phyloP scores from a whole-genome alignment of 2,797 vertebrate species.

The Bryconaethiops microstoma region DNA sequence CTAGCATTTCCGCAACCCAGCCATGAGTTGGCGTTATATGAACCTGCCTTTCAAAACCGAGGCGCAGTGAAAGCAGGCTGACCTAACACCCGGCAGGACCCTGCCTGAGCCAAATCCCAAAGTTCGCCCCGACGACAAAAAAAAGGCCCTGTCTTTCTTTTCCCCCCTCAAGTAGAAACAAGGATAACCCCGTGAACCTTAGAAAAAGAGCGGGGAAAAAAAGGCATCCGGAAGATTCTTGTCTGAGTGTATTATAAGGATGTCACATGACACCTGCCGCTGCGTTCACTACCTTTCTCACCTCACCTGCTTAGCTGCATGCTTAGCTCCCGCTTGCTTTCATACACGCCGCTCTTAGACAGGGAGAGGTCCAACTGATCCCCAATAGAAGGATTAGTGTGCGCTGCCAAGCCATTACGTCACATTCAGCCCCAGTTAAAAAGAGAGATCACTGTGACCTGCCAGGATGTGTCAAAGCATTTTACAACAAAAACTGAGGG shows the following conservation, averaged over 20 bases:
- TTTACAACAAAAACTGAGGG: conserved; percentile 39
- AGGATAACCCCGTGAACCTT: conserved; percentile 51
- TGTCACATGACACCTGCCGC: conserved; percentile 50
- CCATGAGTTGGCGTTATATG: conserved; percentile 67
- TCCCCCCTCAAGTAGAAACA: conserved; percentile 55
- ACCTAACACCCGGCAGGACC: conserved; percentile 58
- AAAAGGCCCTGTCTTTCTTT: conserved; percentile 51
- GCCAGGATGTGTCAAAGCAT: conserved; percentile 49
- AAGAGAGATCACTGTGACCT: conserved; percentile 53
- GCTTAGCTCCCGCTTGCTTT: conserved; percentile 37
- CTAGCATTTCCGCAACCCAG: conserved; percentile 64
- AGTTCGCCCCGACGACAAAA: conserved; percentile 63
- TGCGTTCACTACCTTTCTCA: conserved; percentile 55
- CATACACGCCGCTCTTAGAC: conserved; percentile 35
- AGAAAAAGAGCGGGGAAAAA: conserved; percentile 26
- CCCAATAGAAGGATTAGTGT: conserved; percentile 55
- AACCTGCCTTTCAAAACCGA: conserved; percentile 64
- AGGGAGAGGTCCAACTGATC: conserved; percentile 48
- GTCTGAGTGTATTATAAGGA: conserved; percentile 50
- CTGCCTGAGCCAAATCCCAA: conserved; percentile 58
- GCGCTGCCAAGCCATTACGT: conserved; percentile 54
- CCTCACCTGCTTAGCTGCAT: conserved; percentile 47
- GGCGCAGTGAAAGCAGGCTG: conserved; percentile 54
- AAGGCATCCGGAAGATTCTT: conserved; percentile 54
- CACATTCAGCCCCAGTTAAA: conserved; percentile 49